A percentile compares a stretch with the other conserved stretches of the same genome.
phyloP scores from a whole-genome alignment of 1,140 invertebrate species.

The Trypoxylus dichotomus region DNA sequence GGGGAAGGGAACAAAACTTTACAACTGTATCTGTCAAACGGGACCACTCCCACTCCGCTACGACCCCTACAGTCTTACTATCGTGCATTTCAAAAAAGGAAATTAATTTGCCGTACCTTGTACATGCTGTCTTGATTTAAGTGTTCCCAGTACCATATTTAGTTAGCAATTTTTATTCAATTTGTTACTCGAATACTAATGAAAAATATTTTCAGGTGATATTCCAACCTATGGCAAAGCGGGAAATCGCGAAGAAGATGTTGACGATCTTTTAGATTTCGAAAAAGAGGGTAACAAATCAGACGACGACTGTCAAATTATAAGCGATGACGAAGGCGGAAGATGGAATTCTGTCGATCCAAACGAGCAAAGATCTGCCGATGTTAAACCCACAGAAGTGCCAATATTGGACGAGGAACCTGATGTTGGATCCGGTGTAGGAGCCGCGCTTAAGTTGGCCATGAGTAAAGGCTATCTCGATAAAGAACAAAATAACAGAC shows the following conservation, averaged over 20 bases:
- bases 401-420: slow-evolving; percentile 94
- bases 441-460: slow-evolving; percentile 88
- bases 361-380: slow-evolving; percentile 49
- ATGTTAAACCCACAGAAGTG: slow-evolving; percentile 57
- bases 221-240: slow-evolving; percentile 91
- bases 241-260: slow-evolving; percentile 83
- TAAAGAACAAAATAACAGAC: slow-evolving; percentile 73
- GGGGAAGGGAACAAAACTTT: no score
- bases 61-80: no score
- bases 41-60: no score
- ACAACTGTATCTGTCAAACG: no score
- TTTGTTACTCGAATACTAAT: background rate
- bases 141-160: no score
- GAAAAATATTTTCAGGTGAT: slow-evolving; percentile 61
- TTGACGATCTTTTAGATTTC: slow-evolving; percentile 74
- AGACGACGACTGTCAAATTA: slow-evolving; percentile 47
- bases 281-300: slow-evolving; percentile 44
- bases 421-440: slow-evolving; percentile 88
- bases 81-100: no score
- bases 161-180: no score
- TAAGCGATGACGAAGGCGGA: slow-evolving; percentile 41
- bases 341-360: slow-evolving; percentile 59
- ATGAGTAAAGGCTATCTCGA: slow-evolving; percentile 95
- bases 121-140: no score
- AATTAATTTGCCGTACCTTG: no score